These are phyloP conservation scores for Onychomys torridus DNA, from an alignment of 2,797 vertebrate genomes.

Conservation along the genomic window DNA sequence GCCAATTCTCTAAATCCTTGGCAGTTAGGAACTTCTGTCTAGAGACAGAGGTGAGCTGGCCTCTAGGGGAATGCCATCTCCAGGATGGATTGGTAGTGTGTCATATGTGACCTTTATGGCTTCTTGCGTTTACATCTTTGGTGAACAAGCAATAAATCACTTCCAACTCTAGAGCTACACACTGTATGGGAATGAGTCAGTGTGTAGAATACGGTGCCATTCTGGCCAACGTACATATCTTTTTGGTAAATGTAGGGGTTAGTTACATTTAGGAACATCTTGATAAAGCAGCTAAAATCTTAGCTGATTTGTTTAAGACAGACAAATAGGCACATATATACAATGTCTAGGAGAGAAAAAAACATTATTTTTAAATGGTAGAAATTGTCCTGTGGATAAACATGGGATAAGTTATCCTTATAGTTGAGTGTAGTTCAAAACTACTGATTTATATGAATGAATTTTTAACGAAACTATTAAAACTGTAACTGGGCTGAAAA, in stretches of 20 bases:
- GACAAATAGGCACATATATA: background rate
- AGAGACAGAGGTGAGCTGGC: background rate
- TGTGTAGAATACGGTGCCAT: background rate
- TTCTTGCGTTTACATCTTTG: background rate
- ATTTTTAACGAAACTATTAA: background rate
- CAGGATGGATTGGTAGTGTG: background rate
- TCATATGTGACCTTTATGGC: background rate
- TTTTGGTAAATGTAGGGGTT: conserved; percentile 26
- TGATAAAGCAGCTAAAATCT: conserved; percentile 40
- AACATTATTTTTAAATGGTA: background rate
- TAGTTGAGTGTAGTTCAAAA: conserved; percentile 30
- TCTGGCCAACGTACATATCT: background rate
- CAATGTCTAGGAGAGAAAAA: conserved; percentile 37
- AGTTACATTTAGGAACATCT: background rate
- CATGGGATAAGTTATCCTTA: background rate
- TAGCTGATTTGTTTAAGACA: conserved; percentile 32
- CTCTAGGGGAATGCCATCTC: background rate
- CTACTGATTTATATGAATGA: background rate
- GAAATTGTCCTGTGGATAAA: conserved; percentile 1
- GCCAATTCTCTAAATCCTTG: conserved; percentile 30
- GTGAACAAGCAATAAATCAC: background rate
- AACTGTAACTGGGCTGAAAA: background rate
- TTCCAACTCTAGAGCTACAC: background rate
- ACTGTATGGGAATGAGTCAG: conserved; percentile 25
- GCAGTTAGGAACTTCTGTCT: background rate